Conservation (phyloP, 2,888 invertebrate genomes). For the Serrognathus titanus region DNA sequence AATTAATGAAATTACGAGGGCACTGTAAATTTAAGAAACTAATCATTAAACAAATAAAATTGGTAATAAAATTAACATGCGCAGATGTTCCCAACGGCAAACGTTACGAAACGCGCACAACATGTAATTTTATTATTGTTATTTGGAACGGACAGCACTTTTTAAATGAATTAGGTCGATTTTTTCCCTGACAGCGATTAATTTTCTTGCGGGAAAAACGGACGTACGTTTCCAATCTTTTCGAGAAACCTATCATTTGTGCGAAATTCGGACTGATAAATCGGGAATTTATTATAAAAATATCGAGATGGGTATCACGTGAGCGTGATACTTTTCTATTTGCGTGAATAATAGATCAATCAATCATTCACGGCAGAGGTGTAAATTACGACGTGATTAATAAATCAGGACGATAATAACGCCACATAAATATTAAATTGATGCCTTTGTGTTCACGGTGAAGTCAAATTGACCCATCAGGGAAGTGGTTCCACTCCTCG, state of each 20-base stretch:
- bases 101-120: neutral
- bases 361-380: conserved; percentile 28
- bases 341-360: conserved; percentile 23
- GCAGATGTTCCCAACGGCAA: neutral
- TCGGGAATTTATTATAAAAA: no score
- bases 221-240: no score
- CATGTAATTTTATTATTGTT: no score
- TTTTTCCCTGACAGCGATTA: no score
- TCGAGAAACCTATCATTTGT: no score
- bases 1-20: no score
- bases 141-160: no score
- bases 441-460: conserved; percentile 19
- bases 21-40: neutral
- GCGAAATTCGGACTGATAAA: no score
- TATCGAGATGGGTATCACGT: conserved; percentile 5
- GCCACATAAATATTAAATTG: conserved; percentile 33
- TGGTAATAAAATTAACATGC: neutral
- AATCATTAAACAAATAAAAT: neutral
- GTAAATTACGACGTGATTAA: conserved; percentile 36
- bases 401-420: conserved; percentile 33
- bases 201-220: no score
- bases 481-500: conserved; percentile 2
- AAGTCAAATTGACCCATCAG: conserved; percentile 3
- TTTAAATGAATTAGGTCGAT: no score
- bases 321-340: neutral